Evolutionary conservation across 2,888 invertebrate species (phyloP).

Genomic region (Strigamia crassipes): DNA sequence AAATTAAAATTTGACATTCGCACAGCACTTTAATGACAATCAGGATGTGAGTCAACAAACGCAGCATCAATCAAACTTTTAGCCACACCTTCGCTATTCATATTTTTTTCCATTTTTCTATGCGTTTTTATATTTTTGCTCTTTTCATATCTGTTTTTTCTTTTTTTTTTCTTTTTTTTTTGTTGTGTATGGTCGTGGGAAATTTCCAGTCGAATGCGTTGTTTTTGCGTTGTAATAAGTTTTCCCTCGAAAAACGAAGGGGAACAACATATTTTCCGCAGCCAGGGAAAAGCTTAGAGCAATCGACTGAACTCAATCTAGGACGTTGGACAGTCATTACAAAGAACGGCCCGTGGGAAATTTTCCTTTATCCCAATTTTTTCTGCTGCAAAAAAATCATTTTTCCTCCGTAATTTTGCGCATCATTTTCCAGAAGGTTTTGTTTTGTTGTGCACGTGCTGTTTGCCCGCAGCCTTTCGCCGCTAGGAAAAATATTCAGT

Average conservation of each 20-base stretch:
- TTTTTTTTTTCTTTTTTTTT: not conserved
- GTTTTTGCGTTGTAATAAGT: conserved; percentile 24
- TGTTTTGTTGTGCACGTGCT: conserved; percentile 12
- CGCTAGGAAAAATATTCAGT: not conserved
- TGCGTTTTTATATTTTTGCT: not conserved
- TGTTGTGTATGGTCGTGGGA: not conserved
- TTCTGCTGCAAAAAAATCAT: not conserved
- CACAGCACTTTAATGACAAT: not conserved
- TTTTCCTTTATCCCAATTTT: not conserved
- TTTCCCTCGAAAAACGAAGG: not conserved
- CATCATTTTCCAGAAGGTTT: not conserved
- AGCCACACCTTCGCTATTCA: conserved; percentile 20
- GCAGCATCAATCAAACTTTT: not conserved
- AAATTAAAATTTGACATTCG: not conserved
- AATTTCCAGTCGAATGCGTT: conserved; percentile 13
- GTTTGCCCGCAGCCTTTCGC: not conserved
- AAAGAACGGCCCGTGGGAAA: conserved; percentile 21
- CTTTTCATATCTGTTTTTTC: not conserved
- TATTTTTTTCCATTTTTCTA: not conserved
- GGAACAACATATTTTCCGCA: conserved; percentile 15
- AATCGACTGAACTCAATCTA: conserved; percentile 18
- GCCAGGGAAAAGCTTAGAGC: conserved; percentile 18
- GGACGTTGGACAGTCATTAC: conserved; percentile 25
- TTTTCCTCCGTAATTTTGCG: conserved; percentile 31
- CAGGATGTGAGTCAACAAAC: not conserved